Conservation (phyloP, 2,797 vertebrate species). For the Alosa sapidissima region DNA sequence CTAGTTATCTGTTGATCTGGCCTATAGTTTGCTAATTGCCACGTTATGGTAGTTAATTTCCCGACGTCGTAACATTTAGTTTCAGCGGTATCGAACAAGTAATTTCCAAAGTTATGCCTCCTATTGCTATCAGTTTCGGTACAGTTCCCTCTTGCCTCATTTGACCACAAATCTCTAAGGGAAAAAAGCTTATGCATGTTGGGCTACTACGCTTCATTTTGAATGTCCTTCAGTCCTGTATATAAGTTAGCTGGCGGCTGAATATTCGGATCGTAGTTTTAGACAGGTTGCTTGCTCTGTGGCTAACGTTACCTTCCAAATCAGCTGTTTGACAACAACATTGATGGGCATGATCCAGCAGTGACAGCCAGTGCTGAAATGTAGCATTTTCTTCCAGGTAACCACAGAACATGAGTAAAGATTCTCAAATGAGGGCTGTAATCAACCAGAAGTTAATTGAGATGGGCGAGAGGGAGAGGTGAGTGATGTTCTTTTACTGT, state of each 20-base stretch:
- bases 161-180: too few relatives aligned
- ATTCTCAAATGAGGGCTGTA: slow-evolving; percentile 90
- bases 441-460: slow-evolving; percentile 97
- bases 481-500: slow-evolving; percentile 42
- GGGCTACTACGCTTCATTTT: too few relatives aligned
- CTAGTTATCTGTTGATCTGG: not conserved
- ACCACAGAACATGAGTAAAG: slow-evolving; percentile 84
- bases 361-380: not conserved
- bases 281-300: not conserved
- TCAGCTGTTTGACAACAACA: not conserved
- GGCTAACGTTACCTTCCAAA: not conserved
- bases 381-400: not conserved
- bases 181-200: too few relatives aligned
- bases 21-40: not conserved
- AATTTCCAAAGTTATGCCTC: not conserved
- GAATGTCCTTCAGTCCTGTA: too few relatives aligned
- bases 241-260: too few relatives aligned
- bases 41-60: not conserved
- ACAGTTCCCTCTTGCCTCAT: too few relatives aligned
- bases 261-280: too few relatives aligned
- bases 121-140: too few relatives aligned
- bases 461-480: slow-evolving; percentile 96
- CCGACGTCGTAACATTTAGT: not conserved
- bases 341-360: not conserved
- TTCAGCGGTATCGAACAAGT: not conserved